Percentiles rank a stretch among this genome's conserved stretches.
Conservation (phyloP, 1,140 invertebrate species). For the Atopsyche davidsoni region DNA sequence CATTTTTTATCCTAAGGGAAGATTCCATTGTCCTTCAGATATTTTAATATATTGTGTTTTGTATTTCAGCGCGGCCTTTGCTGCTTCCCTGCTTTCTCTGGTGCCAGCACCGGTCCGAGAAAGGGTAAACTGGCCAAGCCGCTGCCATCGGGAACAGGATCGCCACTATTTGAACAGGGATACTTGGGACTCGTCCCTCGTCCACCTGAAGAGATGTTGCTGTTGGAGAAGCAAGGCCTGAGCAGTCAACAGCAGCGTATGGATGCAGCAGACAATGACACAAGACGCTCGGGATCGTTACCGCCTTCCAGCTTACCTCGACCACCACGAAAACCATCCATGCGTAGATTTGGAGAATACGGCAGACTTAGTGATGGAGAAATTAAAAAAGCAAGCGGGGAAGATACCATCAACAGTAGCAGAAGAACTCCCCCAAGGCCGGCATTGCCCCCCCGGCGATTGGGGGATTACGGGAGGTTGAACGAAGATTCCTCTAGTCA, state of each 20-base stretch:
- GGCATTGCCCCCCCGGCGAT: slow-evolving; percentile 51
- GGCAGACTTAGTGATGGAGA: slow-evolving; percentile 54
- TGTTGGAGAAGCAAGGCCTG: slow-evolving; percentile 68
- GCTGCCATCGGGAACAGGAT: slow-evolving; percentile 55
- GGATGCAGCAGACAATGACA: slow-evolving; percentile 44
- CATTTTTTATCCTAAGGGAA: too few relatives aligned
- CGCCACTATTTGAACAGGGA: slow-evolving; percentile 49
- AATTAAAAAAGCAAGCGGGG: slow-evolving; percentile 54
- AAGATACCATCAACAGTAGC: slow-evolving; percentile 34
- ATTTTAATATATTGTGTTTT: slow-evolving; percentile 33
- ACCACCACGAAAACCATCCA: slow-evolving; percentile 55
- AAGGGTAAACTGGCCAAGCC: slow-evolving; percentile 77
- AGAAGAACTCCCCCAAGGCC: slow-evolving; percentile 53
- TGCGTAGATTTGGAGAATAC: slow-evolving; percentile 49
- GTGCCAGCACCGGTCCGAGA: slow-evolving; percentile 72
- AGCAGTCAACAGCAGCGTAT: slow-evolving; percentile 68
- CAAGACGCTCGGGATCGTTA: slow-evolving; percentile 44
- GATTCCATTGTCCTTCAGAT: neutral
- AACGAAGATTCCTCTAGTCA: slow-evolving; percentile 48
- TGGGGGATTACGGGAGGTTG: slow-evolving; percentile 53
- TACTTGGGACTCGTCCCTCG: slow-evolving; percentile 45
- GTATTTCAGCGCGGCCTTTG: slow-evolving; percentile 71
- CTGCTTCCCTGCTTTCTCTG: slow-evolving; percentile 82
- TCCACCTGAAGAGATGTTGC: slow-evolving; percentile 60
- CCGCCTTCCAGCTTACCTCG: slow-evolving; percentile 63